These are phyloP conservation scores for Protonemura montana DNA, from an alignment of 2,888 invertebrate species.

Conservation along the genomic window DNA sequence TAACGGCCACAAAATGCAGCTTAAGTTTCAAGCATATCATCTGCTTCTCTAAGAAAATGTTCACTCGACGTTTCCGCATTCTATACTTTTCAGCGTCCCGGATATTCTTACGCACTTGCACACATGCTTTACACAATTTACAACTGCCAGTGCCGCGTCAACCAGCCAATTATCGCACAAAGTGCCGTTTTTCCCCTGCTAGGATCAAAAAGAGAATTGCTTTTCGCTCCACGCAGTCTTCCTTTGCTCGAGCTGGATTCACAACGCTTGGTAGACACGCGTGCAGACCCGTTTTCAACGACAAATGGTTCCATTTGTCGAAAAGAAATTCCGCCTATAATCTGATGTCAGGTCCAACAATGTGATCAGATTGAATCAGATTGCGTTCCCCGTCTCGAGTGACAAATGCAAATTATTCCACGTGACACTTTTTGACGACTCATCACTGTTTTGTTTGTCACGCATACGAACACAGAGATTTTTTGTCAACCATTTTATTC, in stretches of 20 bases:
- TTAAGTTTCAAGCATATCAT: too few species aligned
- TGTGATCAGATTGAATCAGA: neutral
- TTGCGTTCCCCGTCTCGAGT: neutral
- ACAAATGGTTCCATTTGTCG: neutral
- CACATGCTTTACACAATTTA: neutral
- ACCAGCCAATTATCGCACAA: neutral
- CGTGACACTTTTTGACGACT: slow-evolving; percentile 12
- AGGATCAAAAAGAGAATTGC: neutral
- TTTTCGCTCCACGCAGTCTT: neutral
- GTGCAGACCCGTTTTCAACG: neutral
- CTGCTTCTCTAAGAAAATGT: too few species aligned
- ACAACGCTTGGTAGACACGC: neutral
- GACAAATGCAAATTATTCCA: neutral
- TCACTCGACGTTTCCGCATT: too few species aligned
- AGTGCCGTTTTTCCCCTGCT: neutral
- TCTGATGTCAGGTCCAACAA: neutral
- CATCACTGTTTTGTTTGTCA: neutral
- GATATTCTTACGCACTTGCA: neutral
- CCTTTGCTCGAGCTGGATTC: neutral
- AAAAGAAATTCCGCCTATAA: neutral
- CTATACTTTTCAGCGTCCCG: neutral
- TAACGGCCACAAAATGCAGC: too few species aligned
- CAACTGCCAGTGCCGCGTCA: neutral
- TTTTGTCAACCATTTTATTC: neutral
- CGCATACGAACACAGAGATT: neutral